These are phyloP conservation scores for Aplysina aerophoba DNA, from an alignment of 37 sponge, comb jelly and placozoan genomes.

Conservation along the genomic window DNA sequence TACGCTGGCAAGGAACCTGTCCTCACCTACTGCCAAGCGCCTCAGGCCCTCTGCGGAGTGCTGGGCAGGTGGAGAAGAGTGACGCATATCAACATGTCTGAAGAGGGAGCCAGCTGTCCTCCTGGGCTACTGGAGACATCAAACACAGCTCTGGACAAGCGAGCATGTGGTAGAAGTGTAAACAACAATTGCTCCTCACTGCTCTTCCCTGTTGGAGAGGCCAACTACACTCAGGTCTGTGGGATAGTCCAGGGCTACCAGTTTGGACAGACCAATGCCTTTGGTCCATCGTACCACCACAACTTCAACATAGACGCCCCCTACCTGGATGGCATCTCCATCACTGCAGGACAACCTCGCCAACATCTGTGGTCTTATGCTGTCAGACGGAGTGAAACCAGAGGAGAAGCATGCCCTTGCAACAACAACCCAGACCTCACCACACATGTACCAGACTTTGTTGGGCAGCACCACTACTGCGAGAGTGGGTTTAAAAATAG, in stretches of 20 bases:
- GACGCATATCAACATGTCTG: neutral
- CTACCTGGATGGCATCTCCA: slow-evolving; percentile 12
- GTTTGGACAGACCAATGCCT: neutral
- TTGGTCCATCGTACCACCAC: neutral
- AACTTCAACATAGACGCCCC: neutral
- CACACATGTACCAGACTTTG: neutral
- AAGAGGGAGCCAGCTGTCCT: neutral
- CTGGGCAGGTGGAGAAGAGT: neutral
- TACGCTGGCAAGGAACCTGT: too few relatives aligned
- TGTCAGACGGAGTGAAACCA: neutral
- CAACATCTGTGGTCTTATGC: slow-evolving; percentile 14
- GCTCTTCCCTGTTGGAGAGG: neutral
- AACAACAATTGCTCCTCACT: neutral
- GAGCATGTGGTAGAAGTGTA: slow-evolving; percentile 4
- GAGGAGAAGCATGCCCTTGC: neutral
- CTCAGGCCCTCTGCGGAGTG: neutral
- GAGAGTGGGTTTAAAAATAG: too few relatives aligned
- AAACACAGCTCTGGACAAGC: neutral
- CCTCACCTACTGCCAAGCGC: too few relatives aligned
- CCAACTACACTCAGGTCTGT: slow-evolving; percentile 8
- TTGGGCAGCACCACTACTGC: neutral
- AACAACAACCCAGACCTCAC: neutral
- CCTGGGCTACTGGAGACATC: neutral
- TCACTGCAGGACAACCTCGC: neutral
- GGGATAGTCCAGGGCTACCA: neutral